These are phyloP conservation scores for Apotomis capreana DNA, from an alignment of 2,888 invertebrate species.

Conservation along the genomic window DNA sequence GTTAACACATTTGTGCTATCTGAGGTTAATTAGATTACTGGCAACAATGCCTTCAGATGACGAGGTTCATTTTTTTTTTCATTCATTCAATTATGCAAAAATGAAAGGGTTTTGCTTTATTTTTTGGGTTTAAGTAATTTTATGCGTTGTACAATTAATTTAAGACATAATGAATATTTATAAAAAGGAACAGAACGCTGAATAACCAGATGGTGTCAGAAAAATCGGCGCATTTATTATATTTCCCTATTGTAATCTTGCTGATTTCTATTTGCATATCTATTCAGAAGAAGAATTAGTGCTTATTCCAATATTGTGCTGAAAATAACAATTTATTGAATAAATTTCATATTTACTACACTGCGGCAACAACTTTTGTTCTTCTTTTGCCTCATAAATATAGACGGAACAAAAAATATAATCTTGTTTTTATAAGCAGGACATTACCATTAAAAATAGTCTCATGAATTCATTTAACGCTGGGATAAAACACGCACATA, in stretches of 20 bases:
- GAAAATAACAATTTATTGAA: no score
- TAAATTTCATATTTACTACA: no score
- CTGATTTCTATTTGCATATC: not conserved
- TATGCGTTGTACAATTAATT: constrained; percentile 23
- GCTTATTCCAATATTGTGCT: no score
- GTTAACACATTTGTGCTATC: constrained; percentile 82
- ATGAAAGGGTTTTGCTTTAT: constrained; percentile 18
- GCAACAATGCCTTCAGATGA: constrained; percentile 59
- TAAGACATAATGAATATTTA: constrained; percentile 26
- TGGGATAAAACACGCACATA: no score
- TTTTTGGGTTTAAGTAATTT: constrained; percentile 23
- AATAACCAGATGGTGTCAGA: not conserved
- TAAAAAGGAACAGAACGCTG: constrained; percentile 13
- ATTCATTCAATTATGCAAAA: constrained; percentile 32
- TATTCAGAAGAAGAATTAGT: no score
- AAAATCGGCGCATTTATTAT: not conserved
- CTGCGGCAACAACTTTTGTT: no score
- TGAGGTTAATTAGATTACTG: constrained; percentile 81
- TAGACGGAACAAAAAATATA: no score
- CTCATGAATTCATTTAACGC: no score
- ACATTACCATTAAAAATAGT: no score
- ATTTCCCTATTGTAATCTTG: not conserved
- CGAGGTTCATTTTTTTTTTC: constrained; percentile 25
- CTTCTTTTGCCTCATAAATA: no score
- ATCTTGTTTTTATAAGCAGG: no score